Percentiles rank a stretch among this genome's conserved stretches.
Conservation (phyloP, 1,140 invertebrate genomes). For the Drosophila bipectinata region DNA sequence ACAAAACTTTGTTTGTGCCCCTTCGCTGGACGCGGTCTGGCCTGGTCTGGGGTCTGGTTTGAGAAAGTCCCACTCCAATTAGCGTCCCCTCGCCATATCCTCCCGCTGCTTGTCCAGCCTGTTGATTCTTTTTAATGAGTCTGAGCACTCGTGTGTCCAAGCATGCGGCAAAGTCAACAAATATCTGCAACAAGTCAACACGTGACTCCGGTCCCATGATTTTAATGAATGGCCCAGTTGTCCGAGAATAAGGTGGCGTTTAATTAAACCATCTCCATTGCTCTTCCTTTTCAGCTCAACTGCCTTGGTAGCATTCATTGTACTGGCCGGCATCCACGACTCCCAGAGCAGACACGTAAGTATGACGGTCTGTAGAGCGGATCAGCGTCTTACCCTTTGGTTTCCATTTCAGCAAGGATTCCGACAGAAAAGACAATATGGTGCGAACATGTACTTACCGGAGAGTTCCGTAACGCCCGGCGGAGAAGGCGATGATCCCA, state of each 20-base stretch:
- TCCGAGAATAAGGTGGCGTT: conserved; percentile 24
- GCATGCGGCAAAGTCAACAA: conserved; percentile 69
- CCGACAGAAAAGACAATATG: conserved; percentile 90
- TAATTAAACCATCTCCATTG: conserved; percentile 40
- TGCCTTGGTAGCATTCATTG: conserved; percentile 81
- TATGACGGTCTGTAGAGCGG: conserved; percentile 1
- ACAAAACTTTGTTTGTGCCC: conserved; percentile 72
- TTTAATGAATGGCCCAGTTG: conserved; percentile 55
- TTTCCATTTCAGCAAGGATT: conserved; percentile 84
- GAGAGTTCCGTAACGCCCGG: conserved; percentile 88
- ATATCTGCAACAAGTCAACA: conserved; percentile 78
- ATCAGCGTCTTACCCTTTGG: neutral
- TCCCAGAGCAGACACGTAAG: conserved; percentile 83
- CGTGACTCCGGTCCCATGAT: conserved; percentile 51
- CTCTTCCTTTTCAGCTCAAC: conserved; percentile 73
- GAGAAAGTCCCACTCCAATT: conserved; percentile 63
- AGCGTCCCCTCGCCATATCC: conserved; percentile 20
- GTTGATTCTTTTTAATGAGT: conserved; percentile 58
- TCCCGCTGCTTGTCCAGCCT: conserved; percentile 8
- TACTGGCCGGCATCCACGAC: conserved; percentile 62
- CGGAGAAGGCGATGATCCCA: conserved; percentile 85
- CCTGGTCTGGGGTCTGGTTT: conserved; percentile 32
- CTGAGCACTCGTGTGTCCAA: conserved; percentile 46
- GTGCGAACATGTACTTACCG: conserved; percentile 88
- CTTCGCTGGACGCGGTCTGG: conserved; percentile 52